Percentiles rank a stretch among this genome's conserved stretches.
Evolutionary conservation across 2,888 invertebrate genomes (phyloP).

Genomic region (Zele albiditarsus): DNA sequence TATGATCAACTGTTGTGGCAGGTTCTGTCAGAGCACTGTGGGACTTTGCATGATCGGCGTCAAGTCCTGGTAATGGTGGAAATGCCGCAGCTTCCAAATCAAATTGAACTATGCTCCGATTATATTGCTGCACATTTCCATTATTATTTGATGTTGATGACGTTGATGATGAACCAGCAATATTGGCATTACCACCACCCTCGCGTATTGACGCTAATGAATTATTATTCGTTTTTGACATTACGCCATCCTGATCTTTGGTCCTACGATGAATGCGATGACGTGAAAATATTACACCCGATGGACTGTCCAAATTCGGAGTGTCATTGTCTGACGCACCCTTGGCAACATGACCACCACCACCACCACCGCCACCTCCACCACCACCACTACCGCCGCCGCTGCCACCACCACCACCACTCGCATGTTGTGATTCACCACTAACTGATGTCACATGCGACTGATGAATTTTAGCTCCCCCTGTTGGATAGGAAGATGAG

Average conservation of each 20-base stretch:
- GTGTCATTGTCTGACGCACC: constrained; percentile 60
- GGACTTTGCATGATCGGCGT: constrained; percentile 67
- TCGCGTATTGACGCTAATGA: constrained; percentile 67
- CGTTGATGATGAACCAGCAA: constrained; percentile 33
- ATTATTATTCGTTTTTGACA: constrained; percentile 64
- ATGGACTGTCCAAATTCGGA: constrained; percentile 59
- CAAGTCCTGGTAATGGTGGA: constrained; percentile 84
- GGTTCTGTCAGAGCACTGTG: constrained; percentile 61
- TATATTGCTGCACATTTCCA: constrained; percentile 62
- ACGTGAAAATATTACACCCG: constrained; percentile 64
- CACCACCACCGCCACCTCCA: constrained; percentile 3
- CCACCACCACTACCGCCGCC: constrained; percentile 48
- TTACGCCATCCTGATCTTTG: constrained; percentile 67
- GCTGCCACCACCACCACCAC: constrained; percentile 53
- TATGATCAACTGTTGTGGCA: constrained; percentile 36
- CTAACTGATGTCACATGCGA: constrained; percentile 57
- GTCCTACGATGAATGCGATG: constrained; percentile 71
- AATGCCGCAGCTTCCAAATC: constrained; percentile 87
- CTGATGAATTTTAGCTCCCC: constrained; percentile 69
- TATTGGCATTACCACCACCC: constrained; percentile 40
- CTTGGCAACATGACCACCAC: constrained; percentile 55
- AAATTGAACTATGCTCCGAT: constrained; percentile 78
- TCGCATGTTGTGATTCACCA: constrained; percentile 49
- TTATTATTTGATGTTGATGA: constrained; percentile 17
- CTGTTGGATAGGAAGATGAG: constrained; percentile 64